These are phyloP conservation scores for Pyrochroa serraticornis DNA, from an alignment of 2,888 invertebrate species.

Conservation along the genomic window DNA sequence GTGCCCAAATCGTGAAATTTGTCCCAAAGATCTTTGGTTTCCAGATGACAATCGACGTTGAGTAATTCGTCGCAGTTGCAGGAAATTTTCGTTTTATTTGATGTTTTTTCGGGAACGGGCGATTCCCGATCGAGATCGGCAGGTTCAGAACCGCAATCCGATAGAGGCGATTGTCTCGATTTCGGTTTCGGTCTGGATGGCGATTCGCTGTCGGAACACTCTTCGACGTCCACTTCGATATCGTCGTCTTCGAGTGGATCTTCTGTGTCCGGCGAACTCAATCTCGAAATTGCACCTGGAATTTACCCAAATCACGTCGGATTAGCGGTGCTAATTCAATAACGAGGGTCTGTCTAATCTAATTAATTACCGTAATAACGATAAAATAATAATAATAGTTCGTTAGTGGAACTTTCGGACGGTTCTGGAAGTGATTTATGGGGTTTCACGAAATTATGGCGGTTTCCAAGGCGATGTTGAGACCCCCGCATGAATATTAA, in stretches of 20 bases:
- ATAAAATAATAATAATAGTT: conserved; percentile 2
- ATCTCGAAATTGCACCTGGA: conserved; percentile 42
- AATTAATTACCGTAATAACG: conserved; percentile 1
- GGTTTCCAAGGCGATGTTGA: too few relatives aligned
- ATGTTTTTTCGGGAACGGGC: conserved; percentile 49
- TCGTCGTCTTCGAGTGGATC: conserved; percentile 61
- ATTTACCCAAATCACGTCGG: conserved; percentile 10
- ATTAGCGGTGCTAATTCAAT: conserved; percentile 2
- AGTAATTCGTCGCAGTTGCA: conserved; percentile 71
- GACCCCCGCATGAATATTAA: too few relatives aligned
- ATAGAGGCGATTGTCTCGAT: conserved; percentile 50
- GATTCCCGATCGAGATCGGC: conserved; percentile 54
- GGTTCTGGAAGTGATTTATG: too few relatives aligned
- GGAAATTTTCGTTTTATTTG: conserved; percentile 57
- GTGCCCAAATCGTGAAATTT: conserved; percentile 80
- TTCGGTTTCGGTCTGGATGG: conserved; percentile 48
- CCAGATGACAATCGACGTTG: conserved; percentile 73
- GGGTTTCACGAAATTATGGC: too few relatives aligned
- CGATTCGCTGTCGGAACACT: conserved; percentile 64
- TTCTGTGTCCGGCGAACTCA: conserved; percentile 57
- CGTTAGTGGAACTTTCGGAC: too few relatives aligned
- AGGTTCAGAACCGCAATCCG: conserved; percentile 55
- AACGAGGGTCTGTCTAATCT: conserved; percentile 2
- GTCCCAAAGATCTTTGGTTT: conserved; percentile 83
- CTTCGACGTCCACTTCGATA: conserved; percentile 66